These are phyloP conservation scores for Bettongia penicillata DNA, from an alignment of 2,113 vertebrate species.

Conservation along the genomic window DNA sequence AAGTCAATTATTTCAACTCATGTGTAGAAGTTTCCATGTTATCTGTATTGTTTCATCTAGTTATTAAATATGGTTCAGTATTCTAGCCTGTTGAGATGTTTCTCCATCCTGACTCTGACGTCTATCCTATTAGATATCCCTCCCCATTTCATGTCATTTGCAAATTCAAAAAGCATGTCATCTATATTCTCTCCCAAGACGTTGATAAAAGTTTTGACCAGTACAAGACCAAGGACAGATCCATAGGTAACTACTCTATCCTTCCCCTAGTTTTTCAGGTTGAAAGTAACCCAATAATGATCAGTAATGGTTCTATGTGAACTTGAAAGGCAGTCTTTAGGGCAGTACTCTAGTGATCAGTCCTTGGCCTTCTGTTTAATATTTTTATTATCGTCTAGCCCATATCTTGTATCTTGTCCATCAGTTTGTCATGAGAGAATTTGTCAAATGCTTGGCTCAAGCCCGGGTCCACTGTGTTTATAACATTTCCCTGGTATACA, in stretches of 20 bases:
- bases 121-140: background rate
- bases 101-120: background rate
- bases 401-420: background rate
- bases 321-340: background rate
- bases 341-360: background rate
- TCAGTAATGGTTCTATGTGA: background rate
- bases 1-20: background rate
- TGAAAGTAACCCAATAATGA: background rate
- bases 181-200: background rate
- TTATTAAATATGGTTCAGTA: background rate
- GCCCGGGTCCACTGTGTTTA: background rate
- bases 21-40: background rate
- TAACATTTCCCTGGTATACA: background rate
- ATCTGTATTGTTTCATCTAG: background rate
- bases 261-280: background rate
- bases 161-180: background rate
- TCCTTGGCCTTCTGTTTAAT: background rate
- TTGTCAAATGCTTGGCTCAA: background rate
- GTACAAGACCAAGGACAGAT: background rate
- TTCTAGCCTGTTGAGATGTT: background rate
- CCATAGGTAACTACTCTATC: background rate
- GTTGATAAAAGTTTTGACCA: background rate
- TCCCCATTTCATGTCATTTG: background rate
- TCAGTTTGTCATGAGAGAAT: background rate
- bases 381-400: background rate